phyloP scores from a whole-genome alignment of 2,113 vertebrate genomes.

The Thermophis baileyi region DNA sequence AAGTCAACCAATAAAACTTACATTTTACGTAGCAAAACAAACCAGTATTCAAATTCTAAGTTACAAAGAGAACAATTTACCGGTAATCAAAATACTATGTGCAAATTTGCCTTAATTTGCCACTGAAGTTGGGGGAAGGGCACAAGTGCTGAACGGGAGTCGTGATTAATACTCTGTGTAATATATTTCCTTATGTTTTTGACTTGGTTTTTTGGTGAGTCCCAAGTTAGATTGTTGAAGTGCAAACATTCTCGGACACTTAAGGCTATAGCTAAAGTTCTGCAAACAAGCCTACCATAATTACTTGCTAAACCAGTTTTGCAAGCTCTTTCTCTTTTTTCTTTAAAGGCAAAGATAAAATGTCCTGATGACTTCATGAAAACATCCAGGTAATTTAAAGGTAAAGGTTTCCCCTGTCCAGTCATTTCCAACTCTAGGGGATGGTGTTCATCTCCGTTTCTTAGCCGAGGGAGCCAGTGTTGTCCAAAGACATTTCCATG shows the following conservation, averaged over 20 bases:
- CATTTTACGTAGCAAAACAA: neutral
- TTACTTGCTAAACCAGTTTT: conserved; percentile 1
- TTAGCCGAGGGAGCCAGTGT: neutral
- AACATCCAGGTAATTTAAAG: neutral
- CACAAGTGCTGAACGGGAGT: neutral
- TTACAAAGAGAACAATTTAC: neutral
- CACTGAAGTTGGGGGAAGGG: neutral
- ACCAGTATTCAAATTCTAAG: neutral
- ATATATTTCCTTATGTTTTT: neutral
- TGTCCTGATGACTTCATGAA: neutral
- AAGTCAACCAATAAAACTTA: neutral
- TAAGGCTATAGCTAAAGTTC: neutral
- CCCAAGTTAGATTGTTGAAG: neutral
- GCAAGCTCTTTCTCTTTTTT: neutral
- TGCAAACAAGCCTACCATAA: neutral
- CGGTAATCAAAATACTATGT: neutral
- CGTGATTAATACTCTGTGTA: neutral
- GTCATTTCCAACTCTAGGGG: neutral
- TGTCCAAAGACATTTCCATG: neutral
- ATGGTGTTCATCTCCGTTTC: neutral
- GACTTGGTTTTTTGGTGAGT: neutral
- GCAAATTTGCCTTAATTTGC: neutral
- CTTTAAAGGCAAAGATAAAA: neutral
- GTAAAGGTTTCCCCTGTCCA: neutral
- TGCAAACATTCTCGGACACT: neutral